Evolutionary conservation across 92 coral and sea anemone species (phyloP), one percentile per base, ranked within the genome.

Genomic region (Parazoanthus atlanticus): DNA sequence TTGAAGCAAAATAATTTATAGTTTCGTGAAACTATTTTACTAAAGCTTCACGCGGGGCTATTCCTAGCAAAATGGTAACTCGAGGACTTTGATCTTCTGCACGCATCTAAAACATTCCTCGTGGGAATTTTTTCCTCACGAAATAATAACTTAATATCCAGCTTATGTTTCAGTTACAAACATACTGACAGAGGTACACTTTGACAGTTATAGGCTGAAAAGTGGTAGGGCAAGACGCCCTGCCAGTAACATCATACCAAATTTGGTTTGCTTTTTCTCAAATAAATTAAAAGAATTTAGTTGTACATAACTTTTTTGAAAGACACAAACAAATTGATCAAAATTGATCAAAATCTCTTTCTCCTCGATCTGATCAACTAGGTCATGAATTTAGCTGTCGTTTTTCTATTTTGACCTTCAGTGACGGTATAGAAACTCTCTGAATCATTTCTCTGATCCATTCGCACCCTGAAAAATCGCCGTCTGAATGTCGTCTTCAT

Each of bases 401-500:
- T 2, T 52, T 11, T 52, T 13, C 8, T 40, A 33, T 74, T 74
- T 74, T 56, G 25, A 56, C n/a, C 26, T 61, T 3, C 21, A 61
- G 26, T 61, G 69, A 61, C 17, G 58, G 58, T 15, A 52, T 52
- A 52, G 12, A 19, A 52, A 61, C 25, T 61, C 26, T 19, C 21
- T 75, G 43, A 17, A 75, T 75, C 79, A 19, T 75, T n/a, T 33
- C 26, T 38, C 47, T 23, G 36, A 40, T 70, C 32, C 30, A 2
- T 38, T 43, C 49, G 32, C 77, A 41, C 25, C 73, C 78, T 25
- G 13, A 46, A 67, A 41, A 26, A 28, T 71, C 77, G 86, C 28
- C 86, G 77, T 73, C 86, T 23, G 38, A 10, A 11, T 82, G 86
- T 69, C 86, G 77, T 71, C 86, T 67, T 40, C 86, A 66, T 83